These are phyloP conservation scores for Cataglyphis rosenhaueri DNA, from an alignment of 2,888 invertebrate species.

Conservation along the genomic window DNA sequence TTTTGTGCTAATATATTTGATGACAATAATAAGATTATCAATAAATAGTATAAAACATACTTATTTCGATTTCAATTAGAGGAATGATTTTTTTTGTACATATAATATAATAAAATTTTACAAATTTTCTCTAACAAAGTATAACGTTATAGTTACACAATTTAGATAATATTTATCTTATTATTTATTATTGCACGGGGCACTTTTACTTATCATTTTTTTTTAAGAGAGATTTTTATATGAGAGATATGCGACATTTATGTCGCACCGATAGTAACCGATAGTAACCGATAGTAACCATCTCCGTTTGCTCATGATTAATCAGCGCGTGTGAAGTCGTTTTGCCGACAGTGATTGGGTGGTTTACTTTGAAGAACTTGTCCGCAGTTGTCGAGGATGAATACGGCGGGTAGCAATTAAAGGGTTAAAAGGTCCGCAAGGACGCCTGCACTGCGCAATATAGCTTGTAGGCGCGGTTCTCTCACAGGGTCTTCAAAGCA, in stretches of 20 bases:
- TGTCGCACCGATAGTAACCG: slow-evolving; percentile 18
- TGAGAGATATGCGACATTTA: neutral
- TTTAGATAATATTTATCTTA: slow-evolving; percentile 3
- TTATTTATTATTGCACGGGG: neutral
- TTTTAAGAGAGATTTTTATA: neutral
- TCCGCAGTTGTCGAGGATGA: slow-evolving; percentile 70
- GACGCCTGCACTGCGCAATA: slow-evolving; percentile 69
- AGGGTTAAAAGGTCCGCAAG: slow-evolving; percentile 77
- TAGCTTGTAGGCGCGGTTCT: slow-evolving; percentile 75
- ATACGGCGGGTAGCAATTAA: slow-evolving; percentile 77
- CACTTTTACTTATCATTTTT: neutral
- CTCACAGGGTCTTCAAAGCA: slow-evolving; percentile 77
- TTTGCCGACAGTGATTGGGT: slow-evolving; percentile 69
- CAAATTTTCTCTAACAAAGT: neutral
- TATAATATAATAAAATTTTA: neutral
- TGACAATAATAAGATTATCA: neutral
- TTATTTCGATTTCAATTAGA: neutral
- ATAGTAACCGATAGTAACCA: slow-evolving; percentile 19
- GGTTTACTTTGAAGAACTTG: slow-evolving; percentile 75
- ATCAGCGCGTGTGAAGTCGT: slow-evolving; percentile 72
- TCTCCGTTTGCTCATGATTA: slow-evolving; percentile 63
- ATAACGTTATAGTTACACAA: neutral
- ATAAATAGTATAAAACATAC: neutral
- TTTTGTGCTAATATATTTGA: neutral
- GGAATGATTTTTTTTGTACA: neutral